A percentile compares a stretch with the other conserved stretches of the same genome.
phyloP scores from a whole-genome alignment of 2,888 invertebrate species.

The Coelinius sp. region DNA sequence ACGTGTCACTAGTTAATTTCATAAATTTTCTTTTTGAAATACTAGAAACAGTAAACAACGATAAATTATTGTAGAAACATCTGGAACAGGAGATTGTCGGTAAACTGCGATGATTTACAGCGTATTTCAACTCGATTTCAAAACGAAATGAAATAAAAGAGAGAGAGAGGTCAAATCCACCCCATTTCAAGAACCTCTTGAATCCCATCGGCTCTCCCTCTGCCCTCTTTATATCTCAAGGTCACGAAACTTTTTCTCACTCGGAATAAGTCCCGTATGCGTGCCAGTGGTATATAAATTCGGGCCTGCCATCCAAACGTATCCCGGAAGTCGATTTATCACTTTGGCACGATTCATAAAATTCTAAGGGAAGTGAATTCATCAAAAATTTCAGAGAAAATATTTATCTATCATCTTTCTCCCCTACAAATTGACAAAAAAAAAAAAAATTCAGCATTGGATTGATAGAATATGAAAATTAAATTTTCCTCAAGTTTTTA shows the following conservation, averaged over 20 bases:
- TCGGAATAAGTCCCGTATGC: conserved; percentile 2
- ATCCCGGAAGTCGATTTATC: conserved; percentile 37
- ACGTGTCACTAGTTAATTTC: not conserved
- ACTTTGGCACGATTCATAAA: conserved; percentile 21
- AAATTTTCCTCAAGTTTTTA: too few species aligned
- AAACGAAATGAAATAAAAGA: not conserved
- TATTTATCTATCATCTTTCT: not conserved
- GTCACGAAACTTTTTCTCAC: conserved; percentile 19
- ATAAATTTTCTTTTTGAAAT: too few species aligned
- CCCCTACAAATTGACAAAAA: not conserved
- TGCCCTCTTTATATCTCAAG: conserved; percentile 35
- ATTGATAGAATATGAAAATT: too few species aligned
- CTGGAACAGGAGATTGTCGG: too few species aligned
- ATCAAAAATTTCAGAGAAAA: not conserved
- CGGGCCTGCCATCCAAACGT: not conserved
- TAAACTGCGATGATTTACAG: not conserved
- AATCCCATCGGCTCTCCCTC: conserved; percentile 41
- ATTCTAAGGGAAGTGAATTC: not conserved
- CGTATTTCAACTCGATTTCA: too few species aligned
- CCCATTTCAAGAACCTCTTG: conserved; percentile 42
- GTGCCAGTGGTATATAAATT: conserved; percentile 4
- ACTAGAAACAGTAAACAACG: too few species aligned
- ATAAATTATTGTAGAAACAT: not conserved
- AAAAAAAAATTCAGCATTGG: too few species aligned
- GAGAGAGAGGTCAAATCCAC: conserved; percentile 9